Conservation (phyloP, 2,797 vertebrate species). For the Cirrhinus mrigala region DNA sequence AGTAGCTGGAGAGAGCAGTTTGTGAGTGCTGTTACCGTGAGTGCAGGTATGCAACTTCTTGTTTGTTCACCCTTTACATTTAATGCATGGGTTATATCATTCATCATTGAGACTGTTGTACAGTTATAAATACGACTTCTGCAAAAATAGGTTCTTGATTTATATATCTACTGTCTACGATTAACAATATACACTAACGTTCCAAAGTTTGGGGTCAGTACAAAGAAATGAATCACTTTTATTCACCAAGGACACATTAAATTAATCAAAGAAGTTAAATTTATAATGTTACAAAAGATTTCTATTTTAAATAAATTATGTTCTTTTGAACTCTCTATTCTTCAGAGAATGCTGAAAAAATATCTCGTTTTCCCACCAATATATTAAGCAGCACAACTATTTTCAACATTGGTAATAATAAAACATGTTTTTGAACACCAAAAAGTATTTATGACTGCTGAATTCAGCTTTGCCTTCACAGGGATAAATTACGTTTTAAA, state of each 20-base stretch:
- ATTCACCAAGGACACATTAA: neutral
- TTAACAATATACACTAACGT: neutral
- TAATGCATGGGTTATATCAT: neutral
- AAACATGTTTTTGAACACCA: neutral
- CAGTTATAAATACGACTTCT: neutral
- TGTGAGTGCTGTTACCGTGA: conserved; percentile 86
- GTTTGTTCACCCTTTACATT: conserved; percentile 1
- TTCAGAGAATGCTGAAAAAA: neutral
- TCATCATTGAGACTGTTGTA: neutral
- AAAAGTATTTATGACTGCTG: neutral
- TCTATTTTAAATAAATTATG: neutral
- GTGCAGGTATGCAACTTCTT: conserved; percentile 77
- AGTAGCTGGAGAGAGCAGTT: conserved; percentile 92
- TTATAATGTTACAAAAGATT: neutral
- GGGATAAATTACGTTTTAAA: neutral
- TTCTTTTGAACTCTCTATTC: neutral
- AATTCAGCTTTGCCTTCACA: neutral
- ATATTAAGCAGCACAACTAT: neutral
- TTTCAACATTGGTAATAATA: neutral
- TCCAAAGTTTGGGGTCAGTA: neutral
- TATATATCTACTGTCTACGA: neutral
- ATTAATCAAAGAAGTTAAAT: neutral
- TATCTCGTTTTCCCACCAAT: neutral
- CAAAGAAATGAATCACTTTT: neutral
- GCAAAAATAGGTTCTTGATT: neutral